Conservation (phyloP, 1,140 invertebrate genomes). For the Drosophila watanabei region DNA sequence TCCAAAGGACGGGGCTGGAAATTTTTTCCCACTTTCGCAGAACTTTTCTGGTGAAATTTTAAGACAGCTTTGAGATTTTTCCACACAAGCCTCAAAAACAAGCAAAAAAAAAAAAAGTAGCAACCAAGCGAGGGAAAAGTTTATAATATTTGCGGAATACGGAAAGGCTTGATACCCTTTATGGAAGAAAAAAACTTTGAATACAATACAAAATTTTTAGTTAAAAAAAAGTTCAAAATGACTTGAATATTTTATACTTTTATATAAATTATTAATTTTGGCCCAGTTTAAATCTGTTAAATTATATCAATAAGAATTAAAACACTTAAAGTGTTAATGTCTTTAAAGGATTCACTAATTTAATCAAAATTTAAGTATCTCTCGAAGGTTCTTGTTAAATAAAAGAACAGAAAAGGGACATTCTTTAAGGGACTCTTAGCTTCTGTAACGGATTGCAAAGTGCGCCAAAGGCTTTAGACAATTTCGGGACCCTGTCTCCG, state of each 20-base stretch:
- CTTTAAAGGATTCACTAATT: too few relatives aligned
- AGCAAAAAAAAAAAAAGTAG: slow-evolving; percentile 39
- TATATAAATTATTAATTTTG: background rate
- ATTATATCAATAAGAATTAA: background rate
- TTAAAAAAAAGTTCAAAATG: background rate
- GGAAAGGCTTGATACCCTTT: slow-evolving; percentile 17
- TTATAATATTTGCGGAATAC: slow-evolving; percentile 18
- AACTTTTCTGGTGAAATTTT: slow-evolving; percentile 68
- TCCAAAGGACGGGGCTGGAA: slow-evolving; percentile 17
- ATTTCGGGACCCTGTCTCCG: slow-evolving; percentile 25
- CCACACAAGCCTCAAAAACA: slow-evolving; percentile 56
- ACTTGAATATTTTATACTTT: background rate
- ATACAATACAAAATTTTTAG: background rate
- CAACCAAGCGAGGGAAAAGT: slow-evolving; percentile 24
- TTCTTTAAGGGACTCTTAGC: background rate
- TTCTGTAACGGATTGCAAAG: slow-evolving; percentile 37
- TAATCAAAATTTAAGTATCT: too few relatives aligned
- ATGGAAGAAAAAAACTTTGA: background rate
- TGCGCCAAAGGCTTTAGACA: slow-evolving; percentile 59
- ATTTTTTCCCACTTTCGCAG: slow-evolving; percentile 51
- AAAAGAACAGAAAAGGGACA: slow-evolving; percentile 1
- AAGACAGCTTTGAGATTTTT: slow-evolving; percentile 75
- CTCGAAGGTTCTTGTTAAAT: slow-evolving; percentile 3
- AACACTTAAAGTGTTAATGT: too few relatives aligned
- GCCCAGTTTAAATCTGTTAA: background rate